Evolutionary conservation across 1,140 invertebrate genomes (phyloP).

Genomic region (Solenopsis invicta): DNA sequence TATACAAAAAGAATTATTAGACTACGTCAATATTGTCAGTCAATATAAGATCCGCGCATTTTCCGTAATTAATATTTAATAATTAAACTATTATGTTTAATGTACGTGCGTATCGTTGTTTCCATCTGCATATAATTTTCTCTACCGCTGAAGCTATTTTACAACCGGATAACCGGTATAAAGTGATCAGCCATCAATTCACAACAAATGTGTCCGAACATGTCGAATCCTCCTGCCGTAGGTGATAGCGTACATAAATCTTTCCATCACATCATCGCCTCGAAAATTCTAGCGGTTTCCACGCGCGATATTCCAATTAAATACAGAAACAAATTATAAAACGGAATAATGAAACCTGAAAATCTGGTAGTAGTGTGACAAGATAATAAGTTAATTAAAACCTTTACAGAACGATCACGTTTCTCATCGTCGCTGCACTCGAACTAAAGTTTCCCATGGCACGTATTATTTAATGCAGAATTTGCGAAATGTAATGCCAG

Average conservation of each 20-base stretch:
- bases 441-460: slow-evolving; percentile 59
- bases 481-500: slow-evolving; percentile 78
- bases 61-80: slow-evolving; percentile 42
- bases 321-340: slow-evolving; percentile 28
- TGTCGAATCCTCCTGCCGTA: background rate
- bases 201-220: slow-evolving; percentile 1
- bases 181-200: slow-evolving; percentile 30
- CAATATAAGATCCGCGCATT: background rate
- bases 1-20: background rate
- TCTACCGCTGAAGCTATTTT: slow-evolving; percentile 14
- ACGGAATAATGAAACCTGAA: slow-evolving; percentile 29
- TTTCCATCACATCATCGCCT: slow-evolving; percentile 5
- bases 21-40: background rate
- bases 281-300: background rate
- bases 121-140: slow-evolving; percentile 37
- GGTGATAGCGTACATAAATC: slow-evolving; percentile 27
- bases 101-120: background rate
- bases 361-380: slow-evolving; percentile 1
- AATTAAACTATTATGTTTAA: slow-evolving; percentile 23
- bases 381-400: slow-evolving; percentile 73
- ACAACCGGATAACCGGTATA: background rate
- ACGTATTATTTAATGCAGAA: slow-evolving; percentile 75
- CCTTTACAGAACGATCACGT: slow-evolving; percentile 61
- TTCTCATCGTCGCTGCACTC: background rate
- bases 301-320: background rate